phyloP scores from a whole-genome alignment of 2,888 invertebrate genomes.

The Sinelater perroti region DNA sequence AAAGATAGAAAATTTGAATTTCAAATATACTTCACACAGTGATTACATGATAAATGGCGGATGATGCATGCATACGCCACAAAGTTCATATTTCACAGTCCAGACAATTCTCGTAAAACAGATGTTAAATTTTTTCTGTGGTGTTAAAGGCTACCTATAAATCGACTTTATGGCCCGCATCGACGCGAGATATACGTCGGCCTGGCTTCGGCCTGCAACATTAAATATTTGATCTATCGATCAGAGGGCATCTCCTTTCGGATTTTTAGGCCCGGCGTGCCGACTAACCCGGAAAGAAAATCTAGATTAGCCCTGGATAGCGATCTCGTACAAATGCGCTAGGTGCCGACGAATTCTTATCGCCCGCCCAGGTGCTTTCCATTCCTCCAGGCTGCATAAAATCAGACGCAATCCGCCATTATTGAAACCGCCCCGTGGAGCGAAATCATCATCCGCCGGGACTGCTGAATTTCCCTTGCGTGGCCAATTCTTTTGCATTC shows the following conservation, averaged over 20 bases:
- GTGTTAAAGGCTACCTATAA: slow-evolving; percentile 19
- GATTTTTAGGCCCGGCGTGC: slow-evolving; percentile 29
- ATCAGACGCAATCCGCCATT: slow-evolving; percentile 11
- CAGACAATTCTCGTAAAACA: slow-evolving; percentile 17
- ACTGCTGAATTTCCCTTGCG: slow-evolving; percentile 13
- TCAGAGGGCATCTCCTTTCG: slow-evolving; percentile 23
- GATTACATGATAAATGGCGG: no score
- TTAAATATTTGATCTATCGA: slow-evolving; percentile 31
- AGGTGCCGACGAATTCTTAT: slow-evolving; percentile 13
- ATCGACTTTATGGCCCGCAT: slow-evolving; percentile 19
- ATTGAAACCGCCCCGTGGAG: slow-evolving; percentile 11
- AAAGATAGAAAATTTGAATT: no score
- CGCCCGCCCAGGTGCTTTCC: slow-evolving; percentile 6
- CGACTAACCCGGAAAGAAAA: slow-evolving; percentile 31
- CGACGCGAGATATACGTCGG: slow-evolving; percentile 22
- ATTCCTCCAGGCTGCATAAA: slow-evolving; percentile 13
- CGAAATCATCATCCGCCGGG: slow-evolving; percentile 7
- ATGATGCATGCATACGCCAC: no score
- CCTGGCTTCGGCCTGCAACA: slow-evolving; percentile 25
- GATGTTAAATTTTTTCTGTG: slow-evolving; percentile 26
- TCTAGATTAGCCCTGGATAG: slow-evolving; percentile 30
- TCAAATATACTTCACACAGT: no score
- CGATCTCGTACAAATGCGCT: slow-evolving; percentile 35
- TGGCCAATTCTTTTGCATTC: neutral
- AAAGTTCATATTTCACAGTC: no score